These are phyloP conservation scores for Rhipidura dahli DNA, from an alignment of 2,113 vertebrate genomes.

Conservation along the genomic window DNA sequence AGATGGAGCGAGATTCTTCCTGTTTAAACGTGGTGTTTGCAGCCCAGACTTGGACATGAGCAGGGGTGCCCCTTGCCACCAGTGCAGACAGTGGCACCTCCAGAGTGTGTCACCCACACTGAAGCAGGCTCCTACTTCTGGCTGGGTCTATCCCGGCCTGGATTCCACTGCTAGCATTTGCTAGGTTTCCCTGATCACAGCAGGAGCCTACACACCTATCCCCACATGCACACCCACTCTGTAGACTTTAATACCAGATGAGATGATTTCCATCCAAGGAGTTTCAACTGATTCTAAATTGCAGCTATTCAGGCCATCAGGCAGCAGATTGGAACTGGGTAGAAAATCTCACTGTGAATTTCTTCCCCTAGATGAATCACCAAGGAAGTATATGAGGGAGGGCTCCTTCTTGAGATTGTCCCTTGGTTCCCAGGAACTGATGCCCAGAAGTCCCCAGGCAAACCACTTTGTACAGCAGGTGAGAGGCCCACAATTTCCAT, in stretches of 20 bases:
- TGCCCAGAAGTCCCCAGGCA: not conserved
- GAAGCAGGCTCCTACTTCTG: not conserved
- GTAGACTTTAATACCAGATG: not conserved
- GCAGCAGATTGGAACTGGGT: not conserved
- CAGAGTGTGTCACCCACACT: not conserved
- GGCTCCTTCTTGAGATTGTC: not conserved
- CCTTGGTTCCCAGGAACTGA: not conserved
- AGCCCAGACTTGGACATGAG: not conserved
- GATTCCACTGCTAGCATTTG: not conserved
- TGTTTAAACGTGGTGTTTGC: not conserved
- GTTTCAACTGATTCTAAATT: not conserved
- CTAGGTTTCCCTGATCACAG: not conserved
- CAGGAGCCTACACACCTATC: not conserved
- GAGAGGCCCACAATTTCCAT: not conserved
- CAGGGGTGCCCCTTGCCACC: accelerated
- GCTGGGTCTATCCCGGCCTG: not conserved
- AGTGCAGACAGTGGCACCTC: accelerated
- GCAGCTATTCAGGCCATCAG: not conserved
- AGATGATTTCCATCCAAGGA: not conserved
- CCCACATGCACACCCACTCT: not conserved
- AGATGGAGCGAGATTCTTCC: not conserved
- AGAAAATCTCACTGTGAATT: not conserved
- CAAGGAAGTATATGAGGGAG: not conserved
- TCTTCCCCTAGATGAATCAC: not conserved
- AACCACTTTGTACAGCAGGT: not conserved